Evolutionary conservation across 2,888 invertebrate species (phyloP).

Genomic region (Portevinia maculata): DNA sequence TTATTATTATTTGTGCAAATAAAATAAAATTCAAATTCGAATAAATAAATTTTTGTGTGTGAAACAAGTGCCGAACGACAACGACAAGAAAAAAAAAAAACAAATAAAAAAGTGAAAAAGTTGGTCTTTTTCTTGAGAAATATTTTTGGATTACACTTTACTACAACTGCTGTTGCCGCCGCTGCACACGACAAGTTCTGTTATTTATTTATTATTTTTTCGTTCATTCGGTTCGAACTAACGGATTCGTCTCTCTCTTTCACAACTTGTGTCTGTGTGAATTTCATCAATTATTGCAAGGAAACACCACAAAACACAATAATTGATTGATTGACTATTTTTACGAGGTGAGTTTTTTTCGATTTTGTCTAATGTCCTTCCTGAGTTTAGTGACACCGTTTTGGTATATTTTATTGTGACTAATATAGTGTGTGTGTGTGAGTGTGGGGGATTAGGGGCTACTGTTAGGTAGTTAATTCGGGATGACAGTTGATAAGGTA

Average conservation of each 20-base stretch:
- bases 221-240: conserved; percentile 35
- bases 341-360: conserved; percentile 49
- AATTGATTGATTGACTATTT: conserved; percentile 51
- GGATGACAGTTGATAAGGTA: too few species aligned
- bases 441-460: background rate
- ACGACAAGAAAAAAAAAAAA: conserved; percentile 13
- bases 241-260: conserved; percentile 43
- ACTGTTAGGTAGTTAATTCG: conserved; percentile 50
- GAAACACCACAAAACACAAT: conserved; percentile 22
- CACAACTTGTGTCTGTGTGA: conserved; percentile 4
- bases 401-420: background rate
- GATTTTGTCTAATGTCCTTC: too few species aligned
- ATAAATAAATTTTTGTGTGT: conserved; percentile 27
- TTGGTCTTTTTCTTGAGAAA: conserved; percentile 15
- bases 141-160: conserved; percentile 67
- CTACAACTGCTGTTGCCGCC: conserved; percentile 45
- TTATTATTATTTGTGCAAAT: conserved; percentile 16
- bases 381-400: background rate
- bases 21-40: conserved; percentile 34
- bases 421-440: background rate
- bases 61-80: conserved; percentile 45
- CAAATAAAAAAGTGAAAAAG: conserved; percentile 40
- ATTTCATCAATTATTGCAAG: conserved; percentile 19
- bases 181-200: conserved; percentile 55
- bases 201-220: conserved; percentile 27